Base-by-base conservation (phyloP, 2,888 invertebrate species). In the Cacoxenus indagator region DNA sequence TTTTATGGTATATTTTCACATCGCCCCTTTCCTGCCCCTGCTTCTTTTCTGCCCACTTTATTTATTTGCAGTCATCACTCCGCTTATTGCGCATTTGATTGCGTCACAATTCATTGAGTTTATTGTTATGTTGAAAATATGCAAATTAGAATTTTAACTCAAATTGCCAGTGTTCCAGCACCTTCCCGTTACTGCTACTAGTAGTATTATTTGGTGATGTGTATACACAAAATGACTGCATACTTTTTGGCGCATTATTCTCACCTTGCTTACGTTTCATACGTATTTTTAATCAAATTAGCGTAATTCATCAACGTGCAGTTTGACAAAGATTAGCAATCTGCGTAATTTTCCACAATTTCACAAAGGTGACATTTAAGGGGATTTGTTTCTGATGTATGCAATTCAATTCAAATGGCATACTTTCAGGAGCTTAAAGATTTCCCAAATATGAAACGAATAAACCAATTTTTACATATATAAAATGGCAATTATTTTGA, bases 111-210 rank as follows among this genome's bases (percentile, higher is more conserved):
- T 74, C 78, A 83, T 84, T 84, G 78, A 68, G 73, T 75, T 79
- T 76, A 84, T 81, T 83, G 79, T 84, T 84, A 79, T 81, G 73
- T 76, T 70, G 67, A 69, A 78, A 82, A 83, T 79, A 83, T 83
- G 84, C 70, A 83, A 83, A 83, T 83, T 77, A 72, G 78, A 74
- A 76, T 83, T 81, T 75, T 73, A 75, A 73, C 74, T 75, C 70
- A 70, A 73, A 73, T 61, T 65, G 11, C 2, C 19, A 51, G 9
- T 19, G 9, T 5, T 19, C 5, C 24, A 5, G 37, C 37, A 11
- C 0, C 37, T 37, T 8, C 37, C 1, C 37, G 2, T 57, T 17
- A 9, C 51, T 57, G 27, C n/a, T 24, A 22, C 24, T 54, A 9
- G 19, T 14, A 24, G 54, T 24, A 11, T 24, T 54, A 46, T 46